These are phyloP conservation scores for Gobio gobio DNA, from an alignment of 2,113 vertebrate species.

Conservation along the genomic window DNA sequence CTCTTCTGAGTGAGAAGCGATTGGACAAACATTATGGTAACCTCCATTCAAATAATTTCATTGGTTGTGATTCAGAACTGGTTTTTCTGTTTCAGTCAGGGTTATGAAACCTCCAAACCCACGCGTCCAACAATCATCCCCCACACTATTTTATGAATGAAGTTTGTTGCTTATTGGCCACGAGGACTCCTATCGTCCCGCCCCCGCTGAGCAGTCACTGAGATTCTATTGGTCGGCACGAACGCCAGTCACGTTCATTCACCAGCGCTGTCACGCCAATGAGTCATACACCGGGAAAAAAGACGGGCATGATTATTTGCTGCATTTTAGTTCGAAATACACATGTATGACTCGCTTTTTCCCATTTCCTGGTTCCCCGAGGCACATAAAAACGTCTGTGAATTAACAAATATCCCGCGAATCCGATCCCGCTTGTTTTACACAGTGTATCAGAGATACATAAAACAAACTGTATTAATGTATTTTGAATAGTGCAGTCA, in stretches of 20 bases:
- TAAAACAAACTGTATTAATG: not conserved
- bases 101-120: conserved; percentile 78
- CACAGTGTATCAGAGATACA: not conserved
- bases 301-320: not conserved
- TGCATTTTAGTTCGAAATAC: not conserved
- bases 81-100: conserved; percentile 74
- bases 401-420: not conserved
- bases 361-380: not conserved
- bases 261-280: conserved; percentile 50
- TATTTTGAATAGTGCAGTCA: not conserved
- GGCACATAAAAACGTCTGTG: not conserved
- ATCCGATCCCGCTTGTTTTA: not conserved
- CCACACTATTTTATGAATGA: conserved; percentile 80
- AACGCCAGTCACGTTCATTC: conserved; percentile 64
- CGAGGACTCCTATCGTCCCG: conserved; percentile 54
- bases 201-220: conserved; percentile 50
- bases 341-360: not conserved
- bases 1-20: conserved; percentile 56
- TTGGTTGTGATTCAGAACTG: conserved; percentile 70
- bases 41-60: conserved; percentile 58
- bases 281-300: conserved; percentile 61
- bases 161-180: conserved; percentile 70
- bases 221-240: conserved; percentile 57
- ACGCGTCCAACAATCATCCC: conserved; percentile 70
- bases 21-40: conserved; percentile 68